Evolutionary conservation across 1,140 invertebrate species (phyloP), one percentile per base, ranked within the genome.

Genomic region (Anadara kagoshimensis): DNA sequence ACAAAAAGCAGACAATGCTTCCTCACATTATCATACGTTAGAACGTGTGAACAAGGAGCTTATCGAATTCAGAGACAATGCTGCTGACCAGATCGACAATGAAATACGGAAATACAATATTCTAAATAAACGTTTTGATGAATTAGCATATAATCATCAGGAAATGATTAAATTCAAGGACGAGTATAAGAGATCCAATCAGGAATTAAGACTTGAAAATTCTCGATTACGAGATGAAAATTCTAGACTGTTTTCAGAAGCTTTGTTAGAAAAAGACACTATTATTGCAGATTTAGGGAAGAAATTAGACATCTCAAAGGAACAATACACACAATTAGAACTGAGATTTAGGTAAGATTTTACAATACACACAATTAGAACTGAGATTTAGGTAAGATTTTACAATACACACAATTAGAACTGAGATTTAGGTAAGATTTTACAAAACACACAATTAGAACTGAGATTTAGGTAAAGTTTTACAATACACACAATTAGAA

Each of bases 91-190:
- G 73, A 53, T 88, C n/a, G 74, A 84, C 54, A 69, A 72, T 54
- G 84, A 86, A 73, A 80, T 83, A 8, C 71, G 81, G 44, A 87
- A 88, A 72, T 87, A 79, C 70, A 79, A 84, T 54, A 78, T 87
- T 56, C 69, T 89, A 26, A 84, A 87, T 59, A 61, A 67, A 43
- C 73, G 86, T 24, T 89, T 89, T 78, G 75, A 86, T 69, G 81
- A 84, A 26, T 66, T 88, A 16, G 85, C 87, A 14, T 75, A 81
- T 12, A 89, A 88, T 80, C 88, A 89, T 69, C 82, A 88, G 54
- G 86, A 88, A 78, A 83, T 89, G 82, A 89, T 89, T 26, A 84
- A 85, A 44, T 82, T 85, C 22, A 89, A 89, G 78, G 86, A 89
- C 74, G 86, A 89, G 65, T 88, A 89, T 67, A 88, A 89, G 76